Percentiles rank a stretch among this genome's conserved stretches.
Evolutionary conservation across 2,113 vertebrate species (phyloP).

Genomic region (Lepisosteus oculatus): DNA sequence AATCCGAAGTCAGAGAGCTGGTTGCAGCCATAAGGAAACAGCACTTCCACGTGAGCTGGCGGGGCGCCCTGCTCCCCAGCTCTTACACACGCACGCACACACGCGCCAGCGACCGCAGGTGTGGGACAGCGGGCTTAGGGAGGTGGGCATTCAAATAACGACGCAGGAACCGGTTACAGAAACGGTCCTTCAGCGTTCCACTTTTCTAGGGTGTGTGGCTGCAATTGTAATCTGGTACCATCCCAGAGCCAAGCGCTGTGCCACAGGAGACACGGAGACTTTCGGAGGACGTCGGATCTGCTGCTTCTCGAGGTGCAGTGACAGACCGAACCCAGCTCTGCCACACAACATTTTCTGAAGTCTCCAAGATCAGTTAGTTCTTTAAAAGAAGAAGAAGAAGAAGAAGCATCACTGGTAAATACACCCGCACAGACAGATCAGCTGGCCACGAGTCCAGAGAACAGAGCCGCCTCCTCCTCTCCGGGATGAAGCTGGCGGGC

Average conservation of each 20-base stretch:
- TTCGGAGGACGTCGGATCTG: background rate
- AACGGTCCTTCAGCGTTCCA: constrained; percentile 28
- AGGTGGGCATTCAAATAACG: constrained; percentile 27
- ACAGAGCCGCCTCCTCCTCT: background rate
- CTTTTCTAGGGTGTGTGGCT: constrained; percentile 21
- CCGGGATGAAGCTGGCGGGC: background rate
- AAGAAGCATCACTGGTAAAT: constrained; percentile 9
- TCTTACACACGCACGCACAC: background rate
- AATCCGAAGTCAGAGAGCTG: too few relatives aligned
- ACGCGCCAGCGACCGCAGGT: background rate
- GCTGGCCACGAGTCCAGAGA: constrained; percentile 32
- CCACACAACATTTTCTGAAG: background rate
- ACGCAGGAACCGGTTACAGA: constrained; percentile 53
- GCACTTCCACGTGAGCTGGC: too few relatives aligned
- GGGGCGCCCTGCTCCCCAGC: background rate
- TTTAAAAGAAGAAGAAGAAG: background rate
- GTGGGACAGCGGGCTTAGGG: too few relatives aligned
- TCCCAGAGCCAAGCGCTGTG: background rate
- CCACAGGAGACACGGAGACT: background rate
- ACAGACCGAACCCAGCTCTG: constrained; percentile 7
- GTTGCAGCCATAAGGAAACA: too few relatives aligned
- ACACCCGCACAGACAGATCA: constrained; percentile 26
- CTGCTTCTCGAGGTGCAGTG: background rate
- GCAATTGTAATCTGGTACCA: background rate
- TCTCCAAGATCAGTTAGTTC: background rate